Percentiles rank a stretch among this genome's conserved stretches.
These are phyloP conservation scores for Calypte anna DNA, from an alignment of 2,113 vertebrate species.

Conservation along the genomic window DNA sequence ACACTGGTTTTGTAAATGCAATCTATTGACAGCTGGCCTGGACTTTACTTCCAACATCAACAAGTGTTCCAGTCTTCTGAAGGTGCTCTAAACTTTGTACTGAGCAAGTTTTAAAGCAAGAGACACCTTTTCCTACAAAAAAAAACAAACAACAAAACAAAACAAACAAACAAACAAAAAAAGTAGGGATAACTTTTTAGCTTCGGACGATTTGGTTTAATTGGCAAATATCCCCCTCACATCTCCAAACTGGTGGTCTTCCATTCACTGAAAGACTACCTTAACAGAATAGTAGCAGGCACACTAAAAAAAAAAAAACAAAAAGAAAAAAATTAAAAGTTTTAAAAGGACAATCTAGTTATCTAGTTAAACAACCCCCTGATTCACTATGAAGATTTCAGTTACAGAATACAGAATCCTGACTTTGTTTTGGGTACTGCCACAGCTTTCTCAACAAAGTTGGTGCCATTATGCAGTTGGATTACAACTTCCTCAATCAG, in stretches of 20 bases:
- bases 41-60: not conserved
- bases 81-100: not conserved
- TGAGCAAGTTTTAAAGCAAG: not conserved
- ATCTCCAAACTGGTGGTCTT: not conserved
- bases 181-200: not conserved
- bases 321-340: not conserved
- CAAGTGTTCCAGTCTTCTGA: not conserved
- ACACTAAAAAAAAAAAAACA: not conserved
- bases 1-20: not conserved
- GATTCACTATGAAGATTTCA: not conserved
- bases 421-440: not conserved
- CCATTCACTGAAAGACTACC: not conserved
- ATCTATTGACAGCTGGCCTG: not conserved
- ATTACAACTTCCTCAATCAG: not conserved
- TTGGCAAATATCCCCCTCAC: not conserved
- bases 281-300: not conserved
- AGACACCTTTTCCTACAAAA: not conserved
- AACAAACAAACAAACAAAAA: too few species aligned
- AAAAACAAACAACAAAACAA: not conserved
- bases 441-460: not conserved
- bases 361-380: not conserved
- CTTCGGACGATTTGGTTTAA: not conserved
- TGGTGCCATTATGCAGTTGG: not conserved
- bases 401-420: not conserved
- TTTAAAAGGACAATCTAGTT: not conserved